Evolutionary conservation across 2,113 vertebrate genomes (phyloP), one percentile per base, ranked within the genome.

Genomic region (Siniperca knerii): DNA sequence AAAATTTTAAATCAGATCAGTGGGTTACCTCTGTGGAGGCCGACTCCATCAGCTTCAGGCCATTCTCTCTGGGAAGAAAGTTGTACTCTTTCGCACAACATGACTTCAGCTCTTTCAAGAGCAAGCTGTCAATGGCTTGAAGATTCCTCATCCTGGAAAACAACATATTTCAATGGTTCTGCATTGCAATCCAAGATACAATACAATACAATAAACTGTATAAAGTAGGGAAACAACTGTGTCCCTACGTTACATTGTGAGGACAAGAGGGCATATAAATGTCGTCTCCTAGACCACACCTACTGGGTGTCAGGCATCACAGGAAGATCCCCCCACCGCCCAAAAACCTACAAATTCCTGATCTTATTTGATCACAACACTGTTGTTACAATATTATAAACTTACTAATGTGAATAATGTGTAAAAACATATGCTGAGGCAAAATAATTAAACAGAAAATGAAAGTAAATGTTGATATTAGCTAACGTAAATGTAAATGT

Each of bases 11-110:
- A 80, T 33, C 64, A 33, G 79, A 77, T 92, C 81, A 88, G 72
- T 79, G 81, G 79, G 87, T 74, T 83, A 97, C 97, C 97, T 98
- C 97, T 15, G 95, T 88, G 13, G 96, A 72, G 29, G 89, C 90
- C 0, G 95, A 87, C 90, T 99, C 98, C 73, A 99, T 98, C 89
- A 98, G 91, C 88, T 93, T 96, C 82, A 99, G 95, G 66, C 98
- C 98, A 52, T 96, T 95, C 85, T 98, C 97, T 4, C 95, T 96
- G 75, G 98, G 98, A 86, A 98, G 96, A 85, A 97, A 99, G 85
- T 95, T 94, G 84, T 88, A 92, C 92, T 99, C 97, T 79, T 95
- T 95, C 0, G 97, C 97, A 90, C 97, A 89, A 64, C 98, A 97
- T 37, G 96, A 88, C 90, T 95, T 98, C 87, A 99, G 87, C 89